These are phyloP conservation scores for Plebejus melissa DNA, from an alignment of 2,888 invertebrate genomes.

Conservation along the genomic window DNA sequence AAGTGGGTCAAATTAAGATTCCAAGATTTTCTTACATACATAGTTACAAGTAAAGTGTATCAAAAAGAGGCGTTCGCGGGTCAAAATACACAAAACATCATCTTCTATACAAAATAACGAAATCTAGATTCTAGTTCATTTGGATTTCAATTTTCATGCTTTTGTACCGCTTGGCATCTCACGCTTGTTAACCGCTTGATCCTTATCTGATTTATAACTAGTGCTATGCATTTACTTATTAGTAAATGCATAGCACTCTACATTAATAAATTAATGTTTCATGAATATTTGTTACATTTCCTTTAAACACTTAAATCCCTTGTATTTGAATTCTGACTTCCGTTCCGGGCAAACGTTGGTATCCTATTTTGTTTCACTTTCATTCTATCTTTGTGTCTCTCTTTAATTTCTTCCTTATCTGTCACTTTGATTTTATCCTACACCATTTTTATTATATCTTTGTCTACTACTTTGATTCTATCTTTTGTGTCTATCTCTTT, in stretches of 20 bases:
- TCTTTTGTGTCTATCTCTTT: no score
- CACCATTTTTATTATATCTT: background rate
- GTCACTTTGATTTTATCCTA: background rate
- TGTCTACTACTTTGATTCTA: background rate
- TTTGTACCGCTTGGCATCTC: background rate
- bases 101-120: background rate
- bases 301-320: background rate
- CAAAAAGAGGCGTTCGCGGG: no score
- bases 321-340: no score
- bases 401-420: no score
- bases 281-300: background rate
- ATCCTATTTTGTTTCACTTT: no score
- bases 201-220: background rate
- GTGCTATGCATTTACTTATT: background rate
- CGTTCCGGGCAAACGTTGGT: no score
- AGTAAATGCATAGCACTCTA: background rate
- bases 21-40: no score
- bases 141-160: background rate
- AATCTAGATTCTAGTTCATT: background rate
- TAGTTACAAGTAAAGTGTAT: no score
- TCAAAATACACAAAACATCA: no score
- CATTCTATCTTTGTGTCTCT: no score
- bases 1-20: no score
- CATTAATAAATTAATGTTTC: background rate
- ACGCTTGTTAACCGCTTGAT: slow-evolving; percentile 2